These are phyloP conservation scores for Musca domestica DNA, from an alignment of 1,140 invertebrate genomes.

Conservation along the genomic window DNA sequence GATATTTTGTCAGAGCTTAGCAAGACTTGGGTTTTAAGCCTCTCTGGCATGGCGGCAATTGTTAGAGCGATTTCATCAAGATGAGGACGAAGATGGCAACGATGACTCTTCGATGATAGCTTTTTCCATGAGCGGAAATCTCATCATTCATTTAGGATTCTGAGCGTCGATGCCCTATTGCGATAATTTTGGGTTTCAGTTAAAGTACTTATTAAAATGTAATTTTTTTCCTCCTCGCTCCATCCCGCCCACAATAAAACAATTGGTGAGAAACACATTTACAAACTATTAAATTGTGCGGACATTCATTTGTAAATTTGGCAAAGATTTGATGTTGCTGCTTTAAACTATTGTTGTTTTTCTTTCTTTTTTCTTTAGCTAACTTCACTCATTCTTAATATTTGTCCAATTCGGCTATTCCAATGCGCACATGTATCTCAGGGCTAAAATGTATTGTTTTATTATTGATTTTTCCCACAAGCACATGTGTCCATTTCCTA, in stretches of 20 bases:
- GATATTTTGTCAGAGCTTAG: background rate
- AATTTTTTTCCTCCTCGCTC: conserved; percentile 7
- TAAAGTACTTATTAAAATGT: conserved; percentile 30
- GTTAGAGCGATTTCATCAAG: background rate
- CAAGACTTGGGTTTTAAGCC: background rate
- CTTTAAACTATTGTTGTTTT: too few relatives aligned
- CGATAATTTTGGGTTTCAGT: conserved; percentile 30
- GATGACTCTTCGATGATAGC: background rate
- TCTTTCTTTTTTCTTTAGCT: too few relatives aligned
- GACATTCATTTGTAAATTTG: too few relatives aligned
- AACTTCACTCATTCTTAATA: too few relatives aligned
- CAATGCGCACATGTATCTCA: too few relatives aligned
- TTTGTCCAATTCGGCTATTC: too few relatives aligned
- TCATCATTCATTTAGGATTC: background rate
- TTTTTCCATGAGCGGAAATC: background rate
- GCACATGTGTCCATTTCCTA: conserved; percentile 6
- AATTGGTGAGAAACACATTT: too few relatives aligned
- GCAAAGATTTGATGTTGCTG: too few relatives aligned
- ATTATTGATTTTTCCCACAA: conserved; percentile 5
- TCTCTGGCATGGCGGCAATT: background rate
- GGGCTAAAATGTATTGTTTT: too few relatives aligned
- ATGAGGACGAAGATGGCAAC: too few relatives aligned
- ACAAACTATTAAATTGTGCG: too few relatives aligned
- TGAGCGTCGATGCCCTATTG: conserved; percentile 29
- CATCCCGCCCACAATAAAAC: too few relatives aligned